A percentile compares a stretch with the other conserved stretches of the same genome.
Evolutionary conservation across 2,113 vertebrate species (phyloP).

Genomic region (Gambusia affinis): DNA sequence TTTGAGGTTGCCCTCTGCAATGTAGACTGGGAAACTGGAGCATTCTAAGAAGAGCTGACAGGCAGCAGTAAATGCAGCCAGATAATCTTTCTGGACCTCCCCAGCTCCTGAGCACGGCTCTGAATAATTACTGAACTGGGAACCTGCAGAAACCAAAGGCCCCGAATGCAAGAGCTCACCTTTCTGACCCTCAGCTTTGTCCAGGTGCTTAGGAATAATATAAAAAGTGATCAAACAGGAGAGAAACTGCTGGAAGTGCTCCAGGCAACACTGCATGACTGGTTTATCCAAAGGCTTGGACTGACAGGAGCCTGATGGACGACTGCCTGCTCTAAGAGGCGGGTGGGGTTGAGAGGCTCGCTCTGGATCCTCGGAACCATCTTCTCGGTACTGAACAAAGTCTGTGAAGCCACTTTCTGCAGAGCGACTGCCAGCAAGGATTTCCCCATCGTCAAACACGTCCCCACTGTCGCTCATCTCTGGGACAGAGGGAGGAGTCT

Average conservation of each 20-base stretch:
- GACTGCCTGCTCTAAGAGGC: constrained; percentile 57
- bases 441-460: constrained; percentile 89
- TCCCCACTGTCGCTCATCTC: constrained; percentile 81
- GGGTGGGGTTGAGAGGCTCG: constrained; percentile 73
- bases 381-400: constrained; percentile 92
- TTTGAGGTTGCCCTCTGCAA: constrained; percentile 93
- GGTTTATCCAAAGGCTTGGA: constrained; percentile 87
- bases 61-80: constrained; percentile 91
- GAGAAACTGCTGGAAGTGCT: constrained; percentile 95
- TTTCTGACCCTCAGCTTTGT: constrained; percentile 70
- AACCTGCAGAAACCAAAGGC: constrained; percentile 41
- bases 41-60: constrained; percentile 98
- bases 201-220: constrained; percentile 79
- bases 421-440: constrained; percentile 82
- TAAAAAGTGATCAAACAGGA: constrained; percentile 91
- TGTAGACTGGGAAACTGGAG: constrained; percentile 97
- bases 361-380: constrained; percentile 77
- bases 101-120: constrained; percentile 41
- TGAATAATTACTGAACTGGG: constrained; percentile 57
- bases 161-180: constrained; percentile 55
- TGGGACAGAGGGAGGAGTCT: constrained; percentile 67
- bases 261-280: constrained; percentile 96
- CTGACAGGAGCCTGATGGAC: constrained; percentile 66
- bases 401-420: constrained; percentile 96
- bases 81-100: constrained; percentile 83